Base-by-base conservation (phyloP, 2,797 vertebrate genomes). In the Sebastes trivittatus region DNA sequence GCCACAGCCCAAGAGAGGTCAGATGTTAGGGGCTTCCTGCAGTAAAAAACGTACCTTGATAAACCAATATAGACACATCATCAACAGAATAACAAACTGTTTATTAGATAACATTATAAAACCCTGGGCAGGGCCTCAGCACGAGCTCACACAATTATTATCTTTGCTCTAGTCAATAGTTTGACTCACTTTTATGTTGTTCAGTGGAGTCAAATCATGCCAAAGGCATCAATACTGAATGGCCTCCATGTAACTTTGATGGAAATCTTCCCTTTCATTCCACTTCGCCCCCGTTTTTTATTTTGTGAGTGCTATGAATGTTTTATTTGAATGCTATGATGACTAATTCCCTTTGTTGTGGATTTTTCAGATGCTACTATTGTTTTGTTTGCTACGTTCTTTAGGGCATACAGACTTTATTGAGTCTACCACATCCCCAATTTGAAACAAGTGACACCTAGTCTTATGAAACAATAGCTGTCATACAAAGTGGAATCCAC, bases 301-400 rank as follows among this genome's bases (percentile, higher is more conserved):
- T 76, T 80, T 80, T 58, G 20, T 69, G 52, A 79, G 32, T 56
- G 10, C 55, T 22, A 61, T 82, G 7, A 79, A 78, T 79, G 62
- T 70, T 87, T 82, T 23, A 79, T 63, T 2, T 71, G 32, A 76
- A 65, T 56, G 42, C n/a, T 77, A 16, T 80, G 38, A 82, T 86
- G 67, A 76, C 42, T 74, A 63, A 80, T 80, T 82, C 65, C 7
- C 22, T 75, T 82, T 88, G 76, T 71, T 82, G 49, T 78, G 23
- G 62, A 63, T 72, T 72, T 85, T 77, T 80, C 27, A 84, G 75
- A 61, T 79, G 27, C 75, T 64, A 42, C 36, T 55, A 27, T 64
- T 42, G 29, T 77, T 69, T 77, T 68, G 29, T 75, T 78, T 85
- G 73, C 42, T 58, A 29, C 0, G 0, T 67, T 18, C 14, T 27